Evolutionary conservation across 2,888 invertebrate species (phyloP).

Genomic region (Drosophila lacicola): DNA sequence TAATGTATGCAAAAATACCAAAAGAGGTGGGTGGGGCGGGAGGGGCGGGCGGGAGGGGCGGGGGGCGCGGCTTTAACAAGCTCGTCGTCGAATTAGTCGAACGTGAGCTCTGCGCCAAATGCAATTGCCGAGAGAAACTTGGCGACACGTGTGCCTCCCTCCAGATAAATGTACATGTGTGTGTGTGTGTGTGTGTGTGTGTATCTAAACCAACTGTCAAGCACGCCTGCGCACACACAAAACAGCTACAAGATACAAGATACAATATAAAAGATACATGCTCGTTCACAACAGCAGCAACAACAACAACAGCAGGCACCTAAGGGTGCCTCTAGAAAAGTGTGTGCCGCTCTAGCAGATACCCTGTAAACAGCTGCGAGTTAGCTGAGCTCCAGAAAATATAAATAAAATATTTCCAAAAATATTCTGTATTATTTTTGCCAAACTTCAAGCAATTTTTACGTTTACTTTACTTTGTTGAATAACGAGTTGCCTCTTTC

Average conservation of each 20-base stretch:
- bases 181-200: too few relatives aligned
- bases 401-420: too few relatives aligned
- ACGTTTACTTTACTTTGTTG: too few relatives aligned
- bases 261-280: constrained; percentile 47
- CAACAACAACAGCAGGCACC: too few relatives aligned
- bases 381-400: too few relatives aligned
- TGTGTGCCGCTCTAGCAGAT: neutral
- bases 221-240: constrained; percentile 70
- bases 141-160: constrained; percentile 62
- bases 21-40: neutral
- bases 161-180: constrained; percentile 7
- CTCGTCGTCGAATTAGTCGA: constrained; percentile 58
- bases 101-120: constrained; percentile 54
- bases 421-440: too few relatives aligned
- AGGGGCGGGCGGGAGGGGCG: neutral
- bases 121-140: constrained; percentile 18
- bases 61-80: neutral
- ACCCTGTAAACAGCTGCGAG: constrained; percentile 2
- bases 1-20: constrained; percentile 43
- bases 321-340: neutral
- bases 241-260: constrained; percentile 54
- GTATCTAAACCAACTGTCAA: constrained; percentile 20
- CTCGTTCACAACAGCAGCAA: constrained; percentile 2
- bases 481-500: neutral
- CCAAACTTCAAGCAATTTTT: too few relatives aligned